A percentile compares a stretch with the other conserved stretches of the same genome.
phyloP scores from a whole-genome alignment of 2,797 vertebrate species.

The Setipinna tenuifilis region DNA sequence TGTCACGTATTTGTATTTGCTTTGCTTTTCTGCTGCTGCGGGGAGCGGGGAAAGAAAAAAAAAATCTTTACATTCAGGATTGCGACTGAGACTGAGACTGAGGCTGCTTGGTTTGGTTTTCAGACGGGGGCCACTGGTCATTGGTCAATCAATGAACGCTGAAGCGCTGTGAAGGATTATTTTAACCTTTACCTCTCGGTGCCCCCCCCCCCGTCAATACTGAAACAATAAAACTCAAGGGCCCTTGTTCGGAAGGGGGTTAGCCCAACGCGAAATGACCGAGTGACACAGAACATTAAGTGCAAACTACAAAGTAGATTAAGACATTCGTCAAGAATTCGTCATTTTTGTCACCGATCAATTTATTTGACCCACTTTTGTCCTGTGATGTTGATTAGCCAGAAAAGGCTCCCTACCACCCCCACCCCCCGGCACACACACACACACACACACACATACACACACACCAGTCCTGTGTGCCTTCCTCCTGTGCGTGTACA shows the following conservation, averaged over 20 bases:
- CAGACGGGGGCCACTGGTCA: background rate
- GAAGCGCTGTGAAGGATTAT: background rate
- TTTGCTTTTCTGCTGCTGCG: background rate
- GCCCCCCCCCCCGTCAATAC: background rate
- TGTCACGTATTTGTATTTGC: background rate
- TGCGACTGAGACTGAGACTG: no score
- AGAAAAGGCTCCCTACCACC: background rate
- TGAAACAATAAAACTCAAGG: background rate
- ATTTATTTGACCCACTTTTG: background rate
- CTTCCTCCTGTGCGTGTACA: no score
- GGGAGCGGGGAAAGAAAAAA: background rate
- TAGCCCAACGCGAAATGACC: background rate
- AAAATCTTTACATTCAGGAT: conserved; percentile 8
- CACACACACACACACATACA: background rate
- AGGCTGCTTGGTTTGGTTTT: background rate
- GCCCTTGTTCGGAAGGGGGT: background rate
- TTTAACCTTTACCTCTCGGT: background rate
- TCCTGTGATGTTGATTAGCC: background rate
- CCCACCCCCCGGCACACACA: background rate
- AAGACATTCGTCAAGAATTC: background rate
- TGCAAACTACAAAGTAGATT: background rate
- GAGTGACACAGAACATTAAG: background rate
- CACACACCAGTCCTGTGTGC: background rate
- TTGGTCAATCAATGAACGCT: background rate
- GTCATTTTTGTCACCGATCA: background rate